Percentiles rank a stretch among this genome's conserved stretches.
Conservation (phyloP, 1,140 invertebrate species). For the Himalopsyche phryganea region DNA sequence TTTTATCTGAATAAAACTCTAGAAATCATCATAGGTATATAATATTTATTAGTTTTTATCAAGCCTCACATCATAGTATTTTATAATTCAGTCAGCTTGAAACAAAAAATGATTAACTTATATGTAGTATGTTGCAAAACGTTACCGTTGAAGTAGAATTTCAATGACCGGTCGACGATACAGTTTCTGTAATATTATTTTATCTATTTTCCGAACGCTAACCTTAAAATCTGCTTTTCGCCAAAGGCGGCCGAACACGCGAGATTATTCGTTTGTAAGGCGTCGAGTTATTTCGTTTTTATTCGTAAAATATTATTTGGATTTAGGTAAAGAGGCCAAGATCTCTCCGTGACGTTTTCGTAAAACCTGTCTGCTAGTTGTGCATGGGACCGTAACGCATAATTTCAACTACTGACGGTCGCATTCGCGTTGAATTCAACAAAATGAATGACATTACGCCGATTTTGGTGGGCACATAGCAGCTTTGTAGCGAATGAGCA, state of each 20-base stretch:
- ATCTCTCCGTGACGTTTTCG: conserved; percentile 35
- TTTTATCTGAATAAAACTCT: no score
- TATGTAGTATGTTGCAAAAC: background rate
- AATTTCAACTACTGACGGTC: conserved; percentile 27
- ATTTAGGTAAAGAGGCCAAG: conserved; percentile 35
- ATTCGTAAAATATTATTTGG: conserved; percentile 21
- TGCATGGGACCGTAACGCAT: conserved; percentile 33
- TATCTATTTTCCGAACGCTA: background rate
- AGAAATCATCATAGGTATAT: no score
- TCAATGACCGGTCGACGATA: background rate
- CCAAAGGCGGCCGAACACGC: background rate
- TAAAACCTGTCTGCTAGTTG: conserved; percentile 35
- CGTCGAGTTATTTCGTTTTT: conserved; percentile 4
- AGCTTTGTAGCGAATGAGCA: no score
- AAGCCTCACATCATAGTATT: background rate
- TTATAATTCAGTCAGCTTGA: background rate
- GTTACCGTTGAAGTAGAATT: no score
- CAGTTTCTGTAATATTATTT: background rate
- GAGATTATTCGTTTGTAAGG: no score
- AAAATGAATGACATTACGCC: conserved; percentile 27
- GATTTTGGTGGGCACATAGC: conserved; percentile 9
- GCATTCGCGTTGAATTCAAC: conserved; percentile 12
- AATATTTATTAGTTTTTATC: background rate
- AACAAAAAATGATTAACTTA: background rate
- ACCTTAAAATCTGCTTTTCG: conserved; percentile 1